Base-by-base conservation (phyloP, 2,888 invertebrate genomes). In the Ormyrus pomaceus region DNA sequence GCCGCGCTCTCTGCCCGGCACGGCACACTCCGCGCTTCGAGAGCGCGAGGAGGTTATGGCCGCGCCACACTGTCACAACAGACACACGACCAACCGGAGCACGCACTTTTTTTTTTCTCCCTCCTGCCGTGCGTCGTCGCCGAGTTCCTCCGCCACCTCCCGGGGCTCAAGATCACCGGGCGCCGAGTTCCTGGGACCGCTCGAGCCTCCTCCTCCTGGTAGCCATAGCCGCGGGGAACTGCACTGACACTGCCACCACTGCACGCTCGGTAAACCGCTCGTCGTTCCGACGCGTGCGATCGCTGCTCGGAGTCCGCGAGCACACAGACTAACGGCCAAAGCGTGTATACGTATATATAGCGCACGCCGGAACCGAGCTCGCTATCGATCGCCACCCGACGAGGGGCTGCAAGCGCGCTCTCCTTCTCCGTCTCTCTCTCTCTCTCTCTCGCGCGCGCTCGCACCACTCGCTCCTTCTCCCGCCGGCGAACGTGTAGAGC, bases 351-450 rank as follows among this genome's bases (percentile, higher is more conserved):
- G 34, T 34, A 34, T 34, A 34, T 34, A 34, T 34, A 34, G 34
- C 34, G 34, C 34, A 34, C 34, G 74, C 56, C 62, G 74, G 56
- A 74, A 58, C 64, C 50, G 53, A 61, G 65, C 51, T 55, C 11
- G 59, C 55, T 79, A 79, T 79, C 79, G 79, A 79, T 79, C 79
- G 77, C 65, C n/a, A 72, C 66, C 79, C 66, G 59, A 51, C 77
- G 65, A 71, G 77, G 77, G 71, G 73, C 79, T 61, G 72, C 72
- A 4, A 56, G 56, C 62, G 6, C 11, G 50, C 8, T 3, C 50
- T 56, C 56, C 11, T n/a, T 34, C 59, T 75, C 66, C 13, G 11
- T 55, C 68, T 69, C 69, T 34, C 72, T 68, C 72, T 58, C 68
- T 53, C 65, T 51, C 62, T 0, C 58, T 55, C 68, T 56, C 70